Evolutionary conservation across 2,888 invertebrate species (phyloP).

Genomic region (Galerucella pusilla): DNA sequence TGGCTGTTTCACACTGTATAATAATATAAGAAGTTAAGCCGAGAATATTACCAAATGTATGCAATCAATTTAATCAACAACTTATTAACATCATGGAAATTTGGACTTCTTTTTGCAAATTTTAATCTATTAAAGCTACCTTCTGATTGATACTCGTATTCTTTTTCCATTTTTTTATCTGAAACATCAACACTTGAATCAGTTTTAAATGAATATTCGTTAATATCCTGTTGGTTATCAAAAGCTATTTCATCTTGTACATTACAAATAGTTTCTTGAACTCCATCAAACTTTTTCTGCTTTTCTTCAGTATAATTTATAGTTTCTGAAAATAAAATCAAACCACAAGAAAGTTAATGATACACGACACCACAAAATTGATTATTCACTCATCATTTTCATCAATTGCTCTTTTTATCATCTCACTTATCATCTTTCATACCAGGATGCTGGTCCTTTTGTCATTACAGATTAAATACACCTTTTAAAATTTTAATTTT

Average conservation of each 20-base stretch:
- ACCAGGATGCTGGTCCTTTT: not conserved
- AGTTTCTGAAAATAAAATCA: constrained; percentile 1
- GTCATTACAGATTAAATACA: not conserved
- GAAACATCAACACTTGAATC: not conserved
- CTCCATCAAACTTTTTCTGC: not conserved
- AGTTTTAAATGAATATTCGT: not conserved
- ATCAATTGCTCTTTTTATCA: not conserved
- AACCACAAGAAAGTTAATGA: not conserved
- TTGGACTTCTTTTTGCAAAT: not conserved
- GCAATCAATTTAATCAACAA: no score
- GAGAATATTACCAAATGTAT: no score
- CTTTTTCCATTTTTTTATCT: not conserved
- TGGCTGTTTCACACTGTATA: no score
- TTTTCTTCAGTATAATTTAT: not conserved
- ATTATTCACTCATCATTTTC: not conserved
- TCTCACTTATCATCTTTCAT: not conserved
- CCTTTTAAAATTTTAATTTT: not conserved
- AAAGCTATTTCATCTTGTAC: not conserved
- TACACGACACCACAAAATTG: not conserved
- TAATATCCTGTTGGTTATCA: not conserved
- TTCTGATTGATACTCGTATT: not conserved
- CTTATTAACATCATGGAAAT: not conserved
- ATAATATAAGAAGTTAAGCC: no score
- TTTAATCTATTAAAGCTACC: not conserved
- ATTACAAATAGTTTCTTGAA: not conserved